Conservation (phyloP, 2,888 invertebrate genomes). For the Diadegma fenestrale region DNA sequence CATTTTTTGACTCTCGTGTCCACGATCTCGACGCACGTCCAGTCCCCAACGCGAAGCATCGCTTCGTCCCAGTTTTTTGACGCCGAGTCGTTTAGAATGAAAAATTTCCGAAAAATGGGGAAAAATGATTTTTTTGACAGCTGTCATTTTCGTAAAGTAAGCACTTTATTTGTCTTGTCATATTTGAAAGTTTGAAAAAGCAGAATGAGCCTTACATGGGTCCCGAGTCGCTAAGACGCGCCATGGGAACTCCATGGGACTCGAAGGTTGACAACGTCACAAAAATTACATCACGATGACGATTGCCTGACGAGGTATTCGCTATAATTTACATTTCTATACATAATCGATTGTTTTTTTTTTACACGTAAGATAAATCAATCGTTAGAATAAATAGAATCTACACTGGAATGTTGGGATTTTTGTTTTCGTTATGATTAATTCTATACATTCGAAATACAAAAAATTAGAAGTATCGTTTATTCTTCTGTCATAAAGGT, state of each 20-base stretch:
- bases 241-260: not conserved
- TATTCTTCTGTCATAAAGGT: constrained; percentile 55
- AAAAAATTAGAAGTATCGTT: constrained; percentile 69
- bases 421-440: constrained; percentile 65
- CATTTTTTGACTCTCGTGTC: no score
- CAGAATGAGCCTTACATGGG: constrained; percentile 41
- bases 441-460: constrained; percentile 71
- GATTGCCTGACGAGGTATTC: constrained; percentile 30
- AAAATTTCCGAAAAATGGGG: no score
- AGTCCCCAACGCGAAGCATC: no score
- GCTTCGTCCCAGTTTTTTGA: no score
- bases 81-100: no score
- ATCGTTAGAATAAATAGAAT: constrained; percentile 61
- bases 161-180: constrained; percentile 63
- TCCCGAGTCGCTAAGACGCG: not conserved
- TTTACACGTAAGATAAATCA: constrained; percentile 63
- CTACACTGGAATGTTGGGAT: constrained; percentile 75
- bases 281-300: constrained; percentile 34
- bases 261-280: not conserved
- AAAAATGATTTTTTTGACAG: not conserved
- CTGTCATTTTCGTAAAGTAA: constrained; percentile 53
- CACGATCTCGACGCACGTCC: no score
- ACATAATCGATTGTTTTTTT: constrained; percentile 28
- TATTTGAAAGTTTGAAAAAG: constrained; percentile 49
- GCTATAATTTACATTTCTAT: constrained; percentile 9